Percentiles rank a stretch among this genome's conserved stretches.
Conservation (phyloP, 2,888 invertebrate species). For the Slavum lentiscoides region DNA sequence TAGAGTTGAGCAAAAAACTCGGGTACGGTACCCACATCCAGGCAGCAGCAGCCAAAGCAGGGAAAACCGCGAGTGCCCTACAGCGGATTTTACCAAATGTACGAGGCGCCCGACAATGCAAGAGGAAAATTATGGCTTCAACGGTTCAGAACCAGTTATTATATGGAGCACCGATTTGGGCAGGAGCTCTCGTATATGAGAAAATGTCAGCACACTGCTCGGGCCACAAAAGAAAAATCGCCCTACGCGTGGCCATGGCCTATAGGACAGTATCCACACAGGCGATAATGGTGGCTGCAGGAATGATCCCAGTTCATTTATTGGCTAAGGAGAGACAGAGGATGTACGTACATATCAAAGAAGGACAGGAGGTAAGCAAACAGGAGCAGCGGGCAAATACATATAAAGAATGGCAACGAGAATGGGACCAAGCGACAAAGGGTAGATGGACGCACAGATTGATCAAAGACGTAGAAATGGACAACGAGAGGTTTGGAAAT, state of each 20-base stretch:
- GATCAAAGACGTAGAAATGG: too few species aligned
- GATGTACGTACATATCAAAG: neutral
- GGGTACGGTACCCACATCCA: too few species aligned
- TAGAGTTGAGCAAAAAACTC: too few species aligned
- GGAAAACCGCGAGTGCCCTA: neutral
- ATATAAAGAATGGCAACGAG: too few species aligned
- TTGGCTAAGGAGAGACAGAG: neutral
- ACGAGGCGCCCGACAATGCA: neutral
- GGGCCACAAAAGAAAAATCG: too few species aligned
- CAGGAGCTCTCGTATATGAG: neutral
- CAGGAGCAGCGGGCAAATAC: too few species aligned
- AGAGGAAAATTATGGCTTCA: neutral
- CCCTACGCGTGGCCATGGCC: neutral
- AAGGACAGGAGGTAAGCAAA: neutral
- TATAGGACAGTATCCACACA: neutral
- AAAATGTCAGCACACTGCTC: neutral
- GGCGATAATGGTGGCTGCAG: conserved; percentile 8
- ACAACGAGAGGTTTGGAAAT: too few species aligned
- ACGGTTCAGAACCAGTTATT: neutral
- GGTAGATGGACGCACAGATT: too few species aligned
- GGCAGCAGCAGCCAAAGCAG: neutral
- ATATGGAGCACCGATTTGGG: neutral
- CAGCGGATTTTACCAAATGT: neutral
- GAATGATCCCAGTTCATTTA: neutral
- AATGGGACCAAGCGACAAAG: too few species aligned